Percentiles rank a stretch among this genome's conserved stretches.
These are phyloP conservation scores for Chelon auratus DNA, from an alignment of 2,797 vertebrate genomes.

Conservation along the genomic window DNA sequence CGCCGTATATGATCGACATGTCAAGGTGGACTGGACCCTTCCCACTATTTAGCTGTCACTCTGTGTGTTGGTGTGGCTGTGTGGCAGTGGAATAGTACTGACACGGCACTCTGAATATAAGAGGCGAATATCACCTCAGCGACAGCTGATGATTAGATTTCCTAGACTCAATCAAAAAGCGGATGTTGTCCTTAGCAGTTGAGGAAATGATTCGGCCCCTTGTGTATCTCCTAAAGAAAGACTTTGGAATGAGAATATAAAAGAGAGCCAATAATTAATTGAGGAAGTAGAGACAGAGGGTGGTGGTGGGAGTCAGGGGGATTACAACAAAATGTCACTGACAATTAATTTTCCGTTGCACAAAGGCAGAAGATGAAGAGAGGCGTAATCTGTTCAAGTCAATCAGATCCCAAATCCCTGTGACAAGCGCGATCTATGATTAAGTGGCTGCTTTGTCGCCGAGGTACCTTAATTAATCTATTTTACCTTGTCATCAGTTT, in stretches of 20 bases:
- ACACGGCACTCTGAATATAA: conserved; percentile 63
- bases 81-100: conserved; percentile 51
- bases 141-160: conserved; percentile 73
- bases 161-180: conserved; percentile 54
- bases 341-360: conserved; percentile 77
- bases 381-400: conserved; percentile 77
- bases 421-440: conserved; percentile 76
- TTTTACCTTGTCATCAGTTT: conserved; percentile 79
- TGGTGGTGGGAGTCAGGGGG: conserved; percentile 20
- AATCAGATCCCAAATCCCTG: conserved; percentile 78
- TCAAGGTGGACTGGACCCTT: conserved; percentile 44
- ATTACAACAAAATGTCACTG: conserved; percentile 75
- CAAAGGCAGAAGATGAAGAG: conserved; percentile 73
- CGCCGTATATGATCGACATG: conserved; percentile 60
- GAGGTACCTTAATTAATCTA: conserved; percentile 75
- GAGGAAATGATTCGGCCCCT: conserved; percentile 61
- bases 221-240: conserved; percentile 46
- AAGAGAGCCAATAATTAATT: conserved; percentile 65
- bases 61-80: conserved; percentile 30
- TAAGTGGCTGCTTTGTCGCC: conserved; percentile 63
- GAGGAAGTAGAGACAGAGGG: conserved; percentile 60
- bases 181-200: conserved; percentile 63
- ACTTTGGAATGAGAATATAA: conserved; percentile 45
- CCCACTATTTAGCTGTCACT: conserved; percentile 41
- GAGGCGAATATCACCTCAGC: conserved; percentile 35